Evolutionary conservation across 2,888 invertebrate species (phyloP).

Genomic region (Pherbina coryleti): DNA sequence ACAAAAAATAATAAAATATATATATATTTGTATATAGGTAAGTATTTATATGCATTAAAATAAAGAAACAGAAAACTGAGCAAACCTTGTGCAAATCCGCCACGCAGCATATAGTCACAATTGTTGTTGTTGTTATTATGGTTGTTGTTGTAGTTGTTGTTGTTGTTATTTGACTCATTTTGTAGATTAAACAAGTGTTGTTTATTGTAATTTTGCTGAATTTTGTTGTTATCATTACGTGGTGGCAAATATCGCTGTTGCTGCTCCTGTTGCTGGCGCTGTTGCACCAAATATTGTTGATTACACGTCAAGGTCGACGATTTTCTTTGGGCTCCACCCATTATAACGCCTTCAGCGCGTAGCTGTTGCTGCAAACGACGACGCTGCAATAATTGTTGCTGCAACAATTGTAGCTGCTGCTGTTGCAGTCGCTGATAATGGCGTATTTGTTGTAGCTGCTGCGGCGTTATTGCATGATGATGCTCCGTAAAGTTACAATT

Average conservation of each 20-base stretch:
- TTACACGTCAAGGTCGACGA: slow-evolving; percentile 37
- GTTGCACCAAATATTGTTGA: slow-evolving; percentile 42
- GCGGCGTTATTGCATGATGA: slow-evolving; percentile 70
- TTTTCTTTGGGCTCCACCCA: slow-evolving; percentile 35
- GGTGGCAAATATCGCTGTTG: slow-evolving; percentile 44
- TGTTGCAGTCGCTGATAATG: slow-evolving; percentile 68
- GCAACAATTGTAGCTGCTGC: slow-evolving; percentile 67
- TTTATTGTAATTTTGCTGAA: slow-evolving; percentile 42
- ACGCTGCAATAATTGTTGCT: slow-evolving; percentile 67
- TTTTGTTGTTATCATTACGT: slow-evolving; percentile 38
- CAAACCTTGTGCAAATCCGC: slow-evolving; percentile 49
- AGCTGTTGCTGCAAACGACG: slow-evolving; percentile 67
- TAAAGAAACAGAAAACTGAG: background rate
- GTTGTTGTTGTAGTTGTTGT: slow-evolving; percentile 46
- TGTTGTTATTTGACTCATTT: slow-evolving; percentile 41
- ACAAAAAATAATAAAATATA: no score
- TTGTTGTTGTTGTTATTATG: slow-evolving; percentile 45
- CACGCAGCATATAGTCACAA: slow-evolving; percentile 40
- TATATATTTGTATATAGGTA: no score
- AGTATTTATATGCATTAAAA: slow-evolving; percentile 12
- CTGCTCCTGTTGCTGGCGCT: slow-evolving; percentile 47
- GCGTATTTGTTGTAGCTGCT: slow-evolving; percentile 74
- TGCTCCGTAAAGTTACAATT: slow-evolving; percentile 55
- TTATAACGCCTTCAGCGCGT: slow-evolving; percentile 59
- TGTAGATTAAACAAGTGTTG: slow-evolving; percentile 42